These are phyloP conservation scores for Liopterus haemorrhoidalis DNA, from an alignment of 2,888 invertebrate genomes.

Conservation along the genomic window DNA sequence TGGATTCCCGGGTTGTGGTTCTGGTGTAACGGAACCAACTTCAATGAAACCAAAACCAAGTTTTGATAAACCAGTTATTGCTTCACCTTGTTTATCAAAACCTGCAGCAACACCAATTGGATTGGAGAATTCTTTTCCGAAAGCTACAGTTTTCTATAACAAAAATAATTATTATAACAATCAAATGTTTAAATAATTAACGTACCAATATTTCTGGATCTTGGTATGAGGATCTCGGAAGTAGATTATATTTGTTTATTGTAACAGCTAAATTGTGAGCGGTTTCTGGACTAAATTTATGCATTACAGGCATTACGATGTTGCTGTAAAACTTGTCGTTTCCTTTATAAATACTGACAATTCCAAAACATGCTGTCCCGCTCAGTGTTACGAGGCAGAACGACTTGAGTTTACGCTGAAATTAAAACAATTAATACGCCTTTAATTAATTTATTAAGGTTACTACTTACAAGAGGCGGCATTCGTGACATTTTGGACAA, in stretches of 20 bases:
- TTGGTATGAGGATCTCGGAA: slow-evolving; percentile 54
- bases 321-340: slow-evolving; percentile 74
- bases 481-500: no score
- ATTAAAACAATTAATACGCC: slow-evolving; percentile 27
- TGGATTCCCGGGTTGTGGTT: slow-evolving; percentile 88
- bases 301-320: slow-evolving; percentile 64
- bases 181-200: slow-evolving; percentile 10
- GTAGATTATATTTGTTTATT: slow-evolving; percentile 68
- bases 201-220: slow-evolving; percentile 64
- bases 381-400: slow-evolving; percentile 59
- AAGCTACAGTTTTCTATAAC: slow-evolving; percentile 62
- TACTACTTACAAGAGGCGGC: neutral
- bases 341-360: slow-evolving; percentile 64
- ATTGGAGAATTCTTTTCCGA: slow-evolving; percentile 69
- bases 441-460: neutral
- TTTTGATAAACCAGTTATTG: slow-evolving; percentile 69
- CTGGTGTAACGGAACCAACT: slow-evolving; percentile 92
- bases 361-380: slow-evolving; percentile 60
- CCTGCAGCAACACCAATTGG: slow-evolving; percentile 98
- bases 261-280: slow-evolving; percentile 75
- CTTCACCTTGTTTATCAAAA: slow-evolving; percentile 96
- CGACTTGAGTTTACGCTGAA: slow-evolving; percentile 64
- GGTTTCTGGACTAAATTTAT: slow-evolving; percentile 69
- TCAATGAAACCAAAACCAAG: slow-evolving; percentile 94
- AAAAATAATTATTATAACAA: slow-evolving; percentile 12